These are phyloP conservation scores for Neomonachus schauinslandi DNA, from an alignment of 2,113 vertebrate species.

Conservation along the genomic window DNA sequence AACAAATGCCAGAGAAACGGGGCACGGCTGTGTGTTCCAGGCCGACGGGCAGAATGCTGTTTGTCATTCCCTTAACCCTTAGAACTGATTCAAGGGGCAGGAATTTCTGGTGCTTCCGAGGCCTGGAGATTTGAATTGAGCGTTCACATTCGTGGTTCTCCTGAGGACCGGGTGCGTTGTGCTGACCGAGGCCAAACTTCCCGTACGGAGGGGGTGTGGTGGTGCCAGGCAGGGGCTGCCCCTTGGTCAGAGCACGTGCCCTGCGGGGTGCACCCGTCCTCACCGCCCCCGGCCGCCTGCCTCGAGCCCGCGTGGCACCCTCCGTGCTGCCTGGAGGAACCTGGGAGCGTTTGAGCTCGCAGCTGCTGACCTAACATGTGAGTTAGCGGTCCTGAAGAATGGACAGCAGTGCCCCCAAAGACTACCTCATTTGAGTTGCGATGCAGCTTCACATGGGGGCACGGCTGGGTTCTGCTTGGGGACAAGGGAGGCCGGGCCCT, in stretches of 20 bases:
- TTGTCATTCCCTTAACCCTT: background rate
- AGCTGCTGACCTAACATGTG: background rate
- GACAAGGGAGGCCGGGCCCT: background rate
- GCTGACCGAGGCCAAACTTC: background rate
- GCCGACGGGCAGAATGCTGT: background rate
- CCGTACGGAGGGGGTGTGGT: background rate
- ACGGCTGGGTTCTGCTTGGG: rapidly evolving
- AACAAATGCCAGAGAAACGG: background rate
- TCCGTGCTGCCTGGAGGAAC: too few species aligned
- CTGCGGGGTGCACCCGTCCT: background rate
- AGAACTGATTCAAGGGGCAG: background rate
- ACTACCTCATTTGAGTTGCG: rapidly evolving
- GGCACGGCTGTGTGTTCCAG: rapidly evolving
- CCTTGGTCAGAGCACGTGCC: too few species aligned
- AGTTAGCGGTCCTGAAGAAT: background rate
- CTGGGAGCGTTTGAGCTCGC: background rate
- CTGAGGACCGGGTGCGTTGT: rapidly evolving
- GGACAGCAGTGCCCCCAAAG: rapidly evolving
- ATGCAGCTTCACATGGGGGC: background rate
- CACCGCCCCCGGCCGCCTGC: too few species aligned
- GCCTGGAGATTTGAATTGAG: background rate
- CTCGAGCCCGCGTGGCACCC: rapidly evolving
- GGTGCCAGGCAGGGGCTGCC: background rate
- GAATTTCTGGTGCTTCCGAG: rapidly evolving
- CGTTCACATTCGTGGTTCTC: rapidly evolving